Evolutionary conservation across 2,797 vertebrate genomes (phyloP), one percentile per base, ranked within the genome.

Genomic region (Bufotes viridis): DNA sequence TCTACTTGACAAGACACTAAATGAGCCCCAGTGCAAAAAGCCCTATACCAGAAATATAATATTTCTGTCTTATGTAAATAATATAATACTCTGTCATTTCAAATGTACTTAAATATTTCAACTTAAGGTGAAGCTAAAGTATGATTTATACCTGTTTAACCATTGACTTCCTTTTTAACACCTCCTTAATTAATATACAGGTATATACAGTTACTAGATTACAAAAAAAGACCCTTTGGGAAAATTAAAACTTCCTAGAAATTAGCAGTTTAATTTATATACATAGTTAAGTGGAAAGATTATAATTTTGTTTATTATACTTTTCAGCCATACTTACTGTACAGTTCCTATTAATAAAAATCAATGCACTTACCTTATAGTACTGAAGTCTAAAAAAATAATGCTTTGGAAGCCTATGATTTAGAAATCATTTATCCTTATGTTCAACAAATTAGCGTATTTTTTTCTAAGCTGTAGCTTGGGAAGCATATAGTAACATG

Each of bases 141-240:
- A 13, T 87, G 81, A 70, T 84, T 88, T 82, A 82, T 75, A 53
- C 90, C 81, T 86, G 82, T 85, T 85, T 81, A 70, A 20, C n/a
- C 81, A 78, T 84, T 87, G 83, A 87, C 60, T 51, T 2, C 0
- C 10, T 11, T 18, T n/a, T 80, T 90, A 88, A 89, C 87, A 49
- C 22, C n/a, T 67, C 0, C 3, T 90, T 90, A 90, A 91, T 91
- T 92, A 90, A 92, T 92, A 91, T 79, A 84, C 72, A 49, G 49
- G 61, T n/a, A 51, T 17, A 51, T 17, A 42, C 63, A 42, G 65
- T 7, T 0, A 86, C 91, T 87, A 34, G 51, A 90, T 85, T 90
- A 81, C 85, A 78, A 81, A 90, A 86, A 86, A 87, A 11, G 78
- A 0, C 2, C 78, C 63, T 12, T 51, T 74, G 87, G 34, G 22